These are phyloP conservation scores for Chloroclystis v-ata DNA, from an alignment of 2,888 invertebrate genomes.

Conservation along the genomic window DNA sequence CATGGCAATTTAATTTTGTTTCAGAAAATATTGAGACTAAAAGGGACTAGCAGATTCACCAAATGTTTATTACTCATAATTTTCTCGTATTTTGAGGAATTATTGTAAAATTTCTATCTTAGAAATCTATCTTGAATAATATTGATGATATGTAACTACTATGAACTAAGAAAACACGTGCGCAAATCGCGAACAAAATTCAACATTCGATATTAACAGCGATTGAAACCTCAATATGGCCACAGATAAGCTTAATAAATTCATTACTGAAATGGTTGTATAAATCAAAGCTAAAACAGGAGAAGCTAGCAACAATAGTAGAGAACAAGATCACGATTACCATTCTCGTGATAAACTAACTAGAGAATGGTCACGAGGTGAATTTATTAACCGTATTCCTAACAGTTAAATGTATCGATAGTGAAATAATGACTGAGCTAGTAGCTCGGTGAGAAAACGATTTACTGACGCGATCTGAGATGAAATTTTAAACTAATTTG, in stretches of 20 bases:
- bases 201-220: slow-evolving; percentile 14
- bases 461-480: not conserved
- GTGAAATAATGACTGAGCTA: slow-evolving; percentile 36
- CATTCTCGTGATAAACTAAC: slow-evolving; percentile 49
- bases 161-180: not conserved
- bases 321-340: slow-evolving; percentile 33
- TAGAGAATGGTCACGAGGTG: slow-evolving; percentile 57
- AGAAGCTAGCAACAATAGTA: slow-evolving; percentile 32
- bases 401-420: slow-evolving; percentile 56
- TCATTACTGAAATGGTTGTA: slow-evolving; percentile 45
- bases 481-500: not conserved
- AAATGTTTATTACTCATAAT: no score
- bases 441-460: slow-evolving; percentile 2
- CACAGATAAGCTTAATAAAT: slow-evolving; percentile 48
- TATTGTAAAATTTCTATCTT: no score
- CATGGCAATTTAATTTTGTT: no score
- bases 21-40: no score
- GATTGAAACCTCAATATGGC: slow-evolving; percentile 30
- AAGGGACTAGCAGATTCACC: no score
- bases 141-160: no score
- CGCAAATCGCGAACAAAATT: slow-evolving; percentile 1
- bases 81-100: no score
- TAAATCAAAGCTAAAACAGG: slow-evolving; percentile 42
- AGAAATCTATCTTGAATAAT: no score
- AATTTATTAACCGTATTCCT: slow-evolving; percentile 60